Evolutionary conservation across 2,888 invertebrate genomes (phyloP).

Genomic region (Drosophila anceps): DNA sequence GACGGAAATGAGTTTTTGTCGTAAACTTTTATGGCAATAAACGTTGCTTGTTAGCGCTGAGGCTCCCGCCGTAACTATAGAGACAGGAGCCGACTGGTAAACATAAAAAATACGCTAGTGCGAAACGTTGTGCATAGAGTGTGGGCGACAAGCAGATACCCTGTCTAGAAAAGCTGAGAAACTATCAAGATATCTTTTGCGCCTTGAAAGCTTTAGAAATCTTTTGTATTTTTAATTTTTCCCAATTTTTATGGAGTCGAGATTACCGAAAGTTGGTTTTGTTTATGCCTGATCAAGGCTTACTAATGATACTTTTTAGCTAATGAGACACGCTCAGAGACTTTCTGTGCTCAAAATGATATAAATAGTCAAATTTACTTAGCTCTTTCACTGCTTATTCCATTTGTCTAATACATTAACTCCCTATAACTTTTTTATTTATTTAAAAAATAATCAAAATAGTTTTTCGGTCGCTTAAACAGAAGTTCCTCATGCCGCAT

Average conservation of each 20-base stretch:
- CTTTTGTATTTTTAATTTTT: neutral
- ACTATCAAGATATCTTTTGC: neutral
- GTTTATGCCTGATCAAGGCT: no score
- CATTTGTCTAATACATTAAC: neutral
- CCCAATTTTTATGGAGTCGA: neutral
- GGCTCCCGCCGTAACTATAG: constrained; percentile 34
- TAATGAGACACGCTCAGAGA: no score
- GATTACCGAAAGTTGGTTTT: no score
- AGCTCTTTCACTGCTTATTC: no score
- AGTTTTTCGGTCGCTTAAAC: neutral
- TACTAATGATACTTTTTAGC: no score
- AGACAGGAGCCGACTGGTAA: constrained; percentile 29
- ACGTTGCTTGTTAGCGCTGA: constrained; percentile 60
- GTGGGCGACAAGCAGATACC: neutral
- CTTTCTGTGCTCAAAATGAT: no score
- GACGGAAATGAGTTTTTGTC: constrained; percentile 81
- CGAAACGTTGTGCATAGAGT: no score
- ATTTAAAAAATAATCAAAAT: neutral
- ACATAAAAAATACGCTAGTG: constrained; percentile 21
- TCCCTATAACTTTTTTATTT: neutral
- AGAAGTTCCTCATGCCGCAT: neutral
- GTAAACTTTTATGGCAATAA: constrained; percentile 81
- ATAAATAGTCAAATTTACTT: no score
- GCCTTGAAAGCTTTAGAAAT: neutral
- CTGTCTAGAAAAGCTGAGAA: rapidly evolving